Percentiles rank a stretch among this genome's conserved stretches.
Evolutionary conservation across 1,140 invertebrate genomes (phyloP).

Genomic region (Heterodera schachtii): DNA sequence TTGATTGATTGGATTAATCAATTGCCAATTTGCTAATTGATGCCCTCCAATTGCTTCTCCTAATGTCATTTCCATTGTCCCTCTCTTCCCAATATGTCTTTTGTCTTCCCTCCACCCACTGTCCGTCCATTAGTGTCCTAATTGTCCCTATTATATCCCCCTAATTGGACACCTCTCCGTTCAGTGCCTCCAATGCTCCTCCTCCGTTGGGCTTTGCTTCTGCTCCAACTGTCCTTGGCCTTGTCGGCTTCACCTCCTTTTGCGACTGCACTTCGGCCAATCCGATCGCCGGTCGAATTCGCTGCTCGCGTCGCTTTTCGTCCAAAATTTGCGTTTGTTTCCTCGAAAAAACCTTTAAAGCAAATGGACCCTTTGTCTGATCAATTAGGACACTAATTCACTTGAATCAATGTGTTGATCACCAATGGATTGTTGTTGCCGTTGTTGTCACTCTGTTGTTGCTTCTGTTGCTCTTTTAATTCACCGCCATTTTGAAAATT

Average conservation of each 20-base stretch:
- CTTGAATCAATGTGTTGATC: slow-evolving; percentile 43
- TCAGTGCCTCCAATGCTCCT: background rate
- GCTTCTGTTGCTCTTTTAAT: slow-evolving; percentile 2
- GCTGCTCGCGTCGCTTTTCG: background rate
- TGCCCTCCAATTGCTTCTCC: background rate
- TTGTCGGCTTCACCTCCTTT: slow-evolving; percentile 10
- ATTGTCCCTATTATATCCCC: no score
- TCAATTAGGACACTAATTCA: background rate
- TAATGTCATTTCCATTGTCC: slow-evolving; percentile 10
- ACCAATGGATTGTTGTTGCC: slow-evolving; percentile 24
- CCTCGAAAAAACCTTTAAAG: slow-evolving; percentile 4
- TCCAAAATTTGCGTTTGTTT: slow-evolving; percentile 19
- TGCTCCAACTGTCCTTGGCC: background rate
- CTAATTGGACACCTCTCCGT: background rate
- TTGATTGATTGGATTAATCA: no score
- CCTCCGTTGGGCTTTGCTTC: background rate
- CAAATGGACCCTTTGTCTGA: slow-evolving; percentile 1
- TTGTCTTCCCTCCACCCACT: no score
- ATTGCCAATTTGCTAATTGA: background rate
- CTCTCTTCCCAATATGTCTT: no score
- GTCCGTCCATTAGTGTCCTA: no score
- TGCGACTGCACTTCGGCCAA: slow-evolving; percentile 26
- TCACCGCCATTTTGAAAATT: background rate
- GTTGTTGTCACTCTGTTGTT: slow-evolving; percentile 4
- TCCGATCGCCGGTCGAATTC: slow-evolving; percentile 3